phyloP scores from a whole-genome alignment of 2,888 invertebrate genomes.

The Serrognathus titanus region DNA sequence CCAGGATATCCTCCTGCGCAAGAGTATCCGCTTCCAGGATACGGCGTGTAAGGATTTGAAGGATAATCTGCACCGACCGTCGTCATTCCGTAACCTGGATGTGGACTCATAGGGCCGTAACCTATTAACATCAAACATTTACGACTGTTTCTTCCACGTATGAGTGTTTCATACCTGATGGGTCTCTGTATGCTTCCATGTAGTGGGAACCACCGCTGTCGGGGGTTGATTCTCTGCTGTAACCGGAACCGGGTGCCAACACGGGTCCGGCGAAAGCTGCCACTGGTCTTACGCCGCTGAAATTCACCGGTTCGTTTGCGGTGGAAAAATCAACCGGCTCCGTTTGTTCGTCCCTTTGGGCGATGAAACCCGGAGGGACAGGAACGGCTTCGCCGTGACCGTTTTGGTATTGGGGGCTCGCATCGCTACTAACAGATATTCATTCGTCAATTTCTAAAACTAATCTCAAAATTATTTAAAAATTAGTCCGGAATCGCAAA shows the following conservation, averaged over 20 bases:
- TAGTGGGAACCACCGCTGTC: constrained; percentile 88
- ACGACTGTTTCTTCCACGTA: background rate
- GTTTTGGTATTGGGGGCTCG: constrained; percentile 60
- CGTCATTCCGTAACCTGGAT: constrained; percentile 76
- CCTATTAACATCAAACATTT: constrained; percentile 50
- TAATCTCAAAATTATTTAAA: too few species aligned
- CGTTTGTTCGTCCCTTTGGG: constrained; percentile 61
- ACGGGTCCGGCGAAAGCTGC: constrained; percentile 42
- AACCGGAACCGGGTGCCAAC: constrained; percentile 61
- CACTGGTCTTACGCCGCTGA: constrained; percentile 58
- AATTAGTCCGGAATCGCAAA: too few species aligned
- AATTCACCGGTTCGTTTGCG: constrained; percentile 62
- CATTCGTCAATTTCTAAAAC: constrained; percentile 5
- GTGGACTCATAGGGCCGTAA: constrained; percentile 80
- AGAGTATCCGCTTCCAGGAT: constrained; percentile 51
- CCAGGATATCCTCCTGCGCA: constrained; percentile 51
- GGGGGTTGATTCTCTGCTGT: constrained; percentile 85
- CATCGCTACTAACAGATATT: constrained; percentile 48
- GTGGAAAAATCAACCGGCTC: constrained; percentile 71
- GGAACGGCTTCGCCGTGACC: constrained; percentile 47
- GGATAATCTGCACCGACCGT: constrained; percentile 79
- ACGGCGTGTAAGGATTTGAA: constrained; percentile 67
- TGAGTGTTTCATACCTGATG: constrained; percentile 61
- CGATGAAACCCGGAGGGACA: constrained; percentile 52
- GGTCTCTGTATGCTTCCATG: constrained; percentile 82